Evolutionary conservation across 1,140 invertebrate species (phyloP).

Genomic region (Drosophila equinoxialis): DNA sequence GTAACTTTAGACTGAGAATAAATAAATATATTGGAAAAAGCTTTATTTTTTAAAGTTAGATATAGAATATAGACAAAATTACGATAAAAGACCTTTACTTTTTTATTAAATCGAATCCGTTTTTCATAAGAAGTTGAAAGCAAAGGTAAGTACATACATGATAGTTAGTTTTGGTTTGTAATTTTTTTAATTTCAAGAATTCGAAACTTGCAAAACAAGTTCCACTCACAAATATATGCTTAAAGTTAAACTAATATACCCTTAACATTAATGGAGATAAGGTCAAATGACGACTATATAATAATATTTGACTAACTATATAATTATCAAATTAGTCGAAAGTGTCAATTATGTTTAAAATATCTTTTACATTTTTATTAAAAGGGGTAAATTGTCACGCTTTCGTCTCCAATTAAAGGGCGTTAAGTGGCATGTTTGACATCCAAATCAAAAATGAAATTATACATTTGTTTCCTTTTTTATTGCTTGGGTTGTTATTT

Average conservation of each 20-base stretch:
- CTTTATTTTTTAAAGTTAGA: too few relatives aligned
- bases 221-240: too few relatives aligned
- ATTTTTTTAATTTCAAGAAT: too few relatives aligned
- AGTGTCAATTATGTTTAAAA: neutral
- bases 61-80: too few relatives aligned
- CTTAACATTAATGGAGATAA: neutral
- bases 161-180: too few relatives aligned
- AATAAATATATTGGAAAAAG: too few relatives aligned
- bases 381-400: conserved; percentile 11
- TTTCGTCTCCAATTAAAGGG: neutral
- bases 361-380: neutral
- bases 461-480: neutral
- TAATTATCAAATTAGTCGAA: conserved; percentile 4
- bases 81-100: too few relatives aligned
- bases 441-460: neutral
- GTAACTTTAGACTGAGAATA: too few relatives aligned
- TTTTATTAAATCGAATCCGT: too few relatives aligned
- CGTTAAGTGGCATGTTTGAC: neutral
- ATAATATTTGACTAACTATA: neutral
- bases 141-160: too few relatives aligned
- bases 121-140: too few relatives aligned
- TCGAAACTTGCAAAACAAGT: too few relatives aligned
- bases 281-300: neutral
- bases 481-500: neutral
- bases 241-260: neutral